phyloP scores from a whole-genome alignment of 2,113 vertebrate species.

The Morone saxatilis region DNA sequence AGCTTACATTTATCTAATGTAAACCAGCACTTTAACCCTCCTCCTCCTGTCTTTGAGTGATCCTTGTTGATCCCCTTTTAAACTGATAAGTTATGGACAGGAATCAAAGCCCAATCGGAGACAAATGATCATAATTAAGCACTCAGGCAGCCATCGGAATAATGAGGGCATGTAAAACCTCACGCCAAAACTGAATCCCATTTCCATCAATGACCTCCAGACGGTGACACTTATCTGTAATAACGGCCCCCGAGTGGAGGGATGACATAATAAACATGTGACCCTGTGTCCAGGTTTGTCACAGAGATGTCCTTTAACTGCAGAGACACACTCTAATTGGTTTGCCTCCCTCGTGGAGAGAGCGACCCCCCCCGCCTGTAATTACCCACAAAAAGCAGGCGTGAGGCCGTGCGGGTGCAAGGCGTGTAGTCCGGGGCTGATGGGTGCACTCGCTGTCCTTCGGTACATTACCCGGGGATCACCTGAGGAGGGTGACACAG shows the following conservation, averaged over 20 bases:
- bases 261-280: constrained; percentile 81
- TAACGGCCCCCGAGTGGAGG: constrained; percentile 62
- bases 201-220: constrained; percentile 69
- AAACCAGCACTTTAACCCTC: not conserved
- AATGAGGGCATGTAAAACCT: constrained; percentile 65
- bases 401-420: constrained; percentile 11
- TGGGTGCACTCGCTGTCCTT: constrained; percentile 72
- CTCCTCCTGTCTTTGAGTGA: constrained; percentile 29
- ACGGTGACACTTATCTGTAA: constrained; percentile 67
- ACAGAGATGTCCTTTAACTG: constrained; percentile 74
- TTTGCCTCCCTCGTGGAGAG: constrained; percentile 60
- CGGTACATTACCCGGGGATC: constrained; percentile 75
- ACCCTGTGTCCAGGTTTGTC: constrained; percentile 76
- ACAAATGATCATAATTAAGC: constrained; percentile 72
- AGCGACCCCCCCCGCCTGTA: constrained; percentile 46
- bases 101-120: constrained; percentile 67
- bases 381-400: constrained; percentile 69
- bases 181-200: constrained; percentile 60
- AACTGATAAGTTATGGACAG: constrained; percentile 57
- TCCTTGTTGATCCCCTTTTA: constrained; percentile 70
- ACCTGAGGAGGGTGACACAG: constrained; percentile 74
- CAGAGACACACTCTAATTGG: constrained; percentile 79
- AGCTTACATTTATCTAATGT: constrained; percentile 32
- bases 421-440: constrained; percentile 58
- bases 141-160: constrained; percentile 75